Conservation (phyloP, 2,888 invertebrate genomes). For the Eugnorisma glareosa region DNA sequence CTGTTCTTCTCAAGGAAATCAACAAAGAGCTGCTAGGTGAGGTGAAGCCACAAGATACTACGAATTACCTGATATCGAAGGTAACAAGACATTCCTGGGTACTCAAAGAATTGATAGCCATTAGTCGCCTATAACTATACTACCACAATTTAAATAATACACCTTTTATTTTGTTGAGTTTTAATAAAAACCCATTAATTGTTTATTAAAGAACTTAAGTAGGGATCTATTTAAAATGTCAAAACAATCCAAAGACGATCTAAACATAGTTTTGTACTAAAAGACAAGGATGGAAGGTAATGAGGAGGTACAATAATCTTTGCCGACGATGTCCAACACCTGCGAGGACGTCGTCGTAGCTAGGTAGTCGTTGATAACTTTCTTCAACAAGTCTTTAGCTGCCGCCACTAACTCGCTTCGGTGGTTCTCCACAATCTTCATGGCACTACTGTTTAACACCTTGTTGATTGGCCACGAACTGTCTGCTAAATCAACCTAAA, state of each 20-base stretch:
- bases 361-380: conserved; percentile 41
- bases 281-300: background rate
- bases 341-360: conserved; percentile 30
- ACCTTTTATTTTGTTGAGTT: background rate
- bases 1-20: conserved; percentile 25
- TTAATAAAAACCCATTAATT: background rate
- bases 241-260: background rate
- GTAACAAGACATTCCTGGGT: background rate
- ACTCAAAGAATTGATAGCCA: conserved; percentile 8
- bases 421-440: conserved; percentile 66
- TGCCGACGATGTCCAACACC: conserved; percentile 23
- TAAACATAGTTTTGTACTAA: background rate
- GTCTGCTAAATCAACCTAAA: conserved; percentile 73
- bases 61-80: background rate
- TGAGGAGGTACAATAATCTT: conserved; percentile 27
- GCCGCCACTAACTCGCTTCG: conserved; percentile 28
- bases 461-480: conserved; percentile 76
- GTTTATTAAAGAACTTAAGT: background rate
- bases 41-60: background rate
- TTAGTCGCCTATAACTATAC: background rate
- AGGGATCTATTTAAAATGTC: background rate
- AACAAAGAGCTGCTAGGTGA: conserved; percentile 3
- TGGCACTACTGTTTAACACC: conserved; percentile 72
- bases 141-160: background rate
- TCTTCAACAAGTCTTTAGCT: conserved; percentile 38